A percentile compares a stretch with the other conserved stretches of the same genome.
Evolutionary conservation across 2,113 vertebrate genomes (phyloP).

Genomic region (Eira barbara): DNA sequence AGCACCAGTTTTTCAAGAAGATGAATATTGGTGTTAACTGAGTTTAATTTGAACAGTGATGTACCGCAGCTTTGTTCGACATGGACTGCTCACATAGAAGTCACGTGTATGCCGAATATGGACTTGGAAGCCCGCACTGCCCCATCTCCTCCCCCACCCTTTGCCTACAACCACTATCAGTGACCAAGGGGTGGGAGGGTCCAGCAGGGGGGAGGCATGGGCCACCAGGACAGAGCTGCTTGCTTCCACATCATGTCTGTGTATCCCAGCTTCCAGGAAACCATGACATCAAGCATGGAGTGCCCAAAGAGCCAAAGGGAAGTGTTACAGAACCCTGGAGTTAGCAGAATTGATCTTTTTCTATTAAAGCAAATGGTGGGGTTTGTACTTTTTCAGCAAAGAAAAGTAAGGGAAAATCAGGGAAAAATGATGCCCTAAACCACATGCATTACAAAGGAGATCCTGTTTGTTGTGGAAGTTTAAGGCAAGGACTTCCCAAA

Average conservation of each 20-base stretch:
- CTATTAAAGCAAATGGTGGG: not conserved
- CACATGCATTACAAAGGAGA: not conserved
- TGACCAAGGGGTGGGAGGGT: not conserved
- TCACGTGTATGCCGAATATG: not conserved
- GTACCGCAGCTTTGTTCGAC: not conserved
- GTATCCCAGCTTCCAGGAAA: not conserved
- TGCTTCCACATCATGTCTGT: not conserved
- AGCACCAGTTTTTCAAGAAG: not conserved
- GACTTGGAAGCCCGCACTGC: not conserved
- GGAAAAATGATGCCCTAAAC: not conserved
- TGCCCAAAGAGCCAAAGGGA: not conserved
- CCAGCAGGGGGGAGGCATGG: fast-evolving
- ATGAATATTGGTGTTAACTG: not conserved
- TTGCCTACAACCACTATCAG: not conserved
- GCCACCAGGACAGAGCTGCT: no score
- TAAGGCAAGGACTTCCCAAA: not conserved
- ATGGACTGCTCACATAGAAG: fast-evolving
- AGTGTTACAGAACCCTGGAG: not conserved
- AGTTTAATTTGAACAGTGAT: not conserved
- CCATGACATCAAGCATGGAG: not conserved
- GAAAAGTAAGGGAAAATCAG: not conserved
- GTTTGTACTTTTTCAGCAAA: not conserved
- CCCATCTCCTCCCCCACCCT: not conserved
- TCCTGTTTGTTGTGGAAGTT: not conserved
- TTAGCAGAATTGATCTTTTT: not conserved